Conservation (phyloP, 2,113 vertebrate genomes). For the Donacobius atricapilla region DNA sequence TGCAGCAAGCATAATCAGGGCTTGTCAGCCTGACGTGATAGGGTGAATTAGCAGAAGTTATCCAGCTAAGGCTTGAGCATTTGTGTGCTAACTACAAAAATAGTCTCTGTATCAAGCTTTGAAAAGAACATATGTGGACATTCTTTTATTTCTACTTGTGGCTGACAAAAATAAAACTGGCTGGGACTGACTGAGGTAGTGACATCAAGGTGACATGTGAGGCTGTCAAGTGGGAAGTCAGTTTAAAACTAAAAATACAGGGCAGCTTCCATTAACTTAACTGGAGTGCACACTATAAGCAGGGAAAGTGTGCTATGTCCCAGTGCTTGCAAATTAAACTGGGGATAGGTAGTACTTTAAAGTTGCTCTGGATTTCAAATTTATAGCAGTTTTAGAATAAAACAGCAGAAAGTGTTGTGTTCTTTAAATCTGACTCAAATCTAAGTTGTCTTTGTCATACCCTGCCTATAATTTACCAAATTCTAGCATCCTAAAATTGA, state of each 20-base stretch:
- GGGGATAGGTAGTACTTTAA: neutral
- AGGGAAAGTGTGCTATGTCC: neutral
- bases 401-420: neutral
- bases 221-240: slow-evolving; percentile 40
- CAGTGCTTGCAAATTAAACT: neutral
- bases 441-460: neutral
- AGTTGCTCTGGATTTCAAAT: neutral
- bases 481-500: neutral
- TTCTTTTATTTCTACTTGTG: slow-evolving; percentile 11
- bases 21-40: neutral
- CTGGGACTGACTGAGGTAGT: slow-evolving; percentile 10
- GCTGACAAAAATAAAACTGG: slow-evolving; percentile 2
- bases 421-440: neutral
- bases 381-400: neutral
- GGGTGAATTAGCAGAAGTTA: neutral
- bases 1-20: neutral
- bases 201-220: neutral
- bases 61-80: neutral
- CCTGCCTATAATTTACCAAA: neutral
- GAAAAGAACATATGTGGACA: slow-evolving; percentile 1
- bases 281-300: neutral
- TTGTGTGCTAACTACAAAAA: neutral
- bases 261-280: neutral
- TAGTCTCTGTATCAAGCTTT: neutral
- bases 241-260: neutral